Evolutionary conservation across 1,140 invertebrate genomes (phyloP), one percentile per base, ranked within the genome.

Genomic region (Leptinotarsa defecta): DNA sequence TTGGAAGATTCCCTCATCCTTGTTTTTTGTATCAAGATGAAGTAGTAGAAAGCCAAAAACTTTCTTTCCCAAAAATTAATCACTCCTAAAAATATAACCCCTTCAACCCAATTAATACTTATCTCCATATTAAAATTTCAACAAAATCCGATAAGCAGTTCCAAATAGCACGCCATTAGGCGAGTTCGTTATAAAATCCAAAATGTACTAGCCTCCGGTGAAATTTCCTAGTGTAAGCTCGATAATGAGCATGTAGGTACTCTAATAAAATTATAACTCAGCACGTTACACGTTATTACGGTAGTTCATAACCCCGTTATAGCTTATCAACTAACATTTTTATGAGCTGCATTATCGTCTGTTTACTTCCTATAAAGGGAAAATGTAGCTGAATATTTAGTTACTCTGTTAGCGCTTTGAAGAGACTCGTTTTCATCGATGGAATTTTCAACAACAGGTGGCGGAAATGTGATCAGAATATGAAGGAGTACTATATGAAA

Each of bases 221-320:
- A 57, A 57, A 57, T 19, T 57, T 57, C 52, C 52, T 17, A 57
- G 52, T 57, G 52, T 57, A 0, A 57, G 52, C 52, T 57, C 52
- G 52, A 57, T 57, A 57, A 57, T 57, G 52, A 17, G 52, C 52
- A 57, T 57, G 52, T n/a, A n/a, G n/a, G n/a, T 57, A 57, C 52
- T 57, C 17, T 15, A 19, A 57, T 57, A 57, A 57, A 57, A 57
- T 57, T 57, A 57, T 57, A 57, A n/a, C 52, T 57, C 52, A 19
- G 52, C 52, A 57, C 4, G 52, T 57, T 57, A 57, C 52, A 57
- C 4, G 17, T n/a, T 57, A 57, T 57, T 57, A 57, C n/a, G 52
- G 52, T 19, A 57, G 52, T 57, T 19, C 52, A 57, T 57, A 57
- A 57, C 52, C 17, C 13, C 52, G 52, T 57, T 57, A 19, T 57